These are phyloP conservation scores for Drosophila prostipennis DNA, from an alignment of 2,888 invertebrate species.

Conservation along the genomic window DNA sequence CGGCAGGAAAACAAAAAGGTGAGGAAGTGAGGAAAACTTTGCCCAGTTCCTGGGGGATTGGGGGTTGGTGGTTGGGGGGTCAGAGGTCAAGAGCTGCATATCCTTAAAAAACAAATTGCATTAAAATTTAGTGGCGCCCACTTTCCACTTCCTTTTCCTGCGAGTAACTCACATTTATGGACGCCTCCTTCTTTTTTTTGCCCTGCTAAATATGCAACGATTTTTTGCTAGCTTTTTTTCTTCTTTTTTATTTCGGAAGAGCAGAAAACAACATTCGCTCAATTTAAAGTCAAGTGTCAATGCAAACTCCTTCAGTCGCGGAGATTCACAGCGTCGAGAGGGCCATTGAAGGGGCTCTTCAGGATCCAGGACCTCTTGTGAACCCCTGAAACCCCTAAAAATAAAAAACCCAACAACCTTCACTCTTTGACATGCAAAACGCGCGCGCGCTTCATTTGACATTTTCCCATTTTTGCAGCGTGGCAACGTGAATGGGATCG, in stretches of 20 bases:
- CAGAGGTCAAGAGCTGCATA: conserved; percentile 42
- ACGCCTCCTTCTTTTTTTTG: not conserved
- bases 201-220: conserved; percentile 58
- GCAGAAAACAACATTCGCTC: conserved; percentile 52
- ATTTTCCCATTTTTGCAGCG: conserved; percentile 59
- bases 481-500: conserved; percentile 49
- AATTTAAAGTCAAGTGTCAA: conserved; percentile 79
- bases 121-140: conserved; percentile 62
- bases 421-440: conserved; percentile 76
- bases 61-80: too few relatives aligned
- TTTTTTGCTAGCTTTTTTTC: not conserved
- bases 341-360: conserved; percentile 54
- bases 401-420: not conserved
- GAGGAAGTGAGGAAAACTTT: conserved; percentile 52
- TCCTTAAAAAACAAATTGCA: conserved; percentile 64
- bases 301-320: conserved; percentile 65
- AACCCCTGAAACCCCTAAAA: not conserved
- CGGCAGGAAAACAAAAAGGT: not conserved
- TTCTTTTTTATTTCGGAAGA: not conserved
- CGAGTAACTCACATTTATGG: conserved; percentile 75
- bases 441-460: conserved; percentile 76
- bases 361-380: conserved; percentile 53
- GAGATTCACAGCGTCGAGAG: conserved; percentile 47
- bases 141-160: conserved; percentile 19
- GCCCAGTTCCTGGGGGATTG: conserved; percentile 30